A percentile compares a stretch with the other conserved stretches of the same genome.
Evolutionary conservation across 2,888 invertebrate genomes (phyloP).

Genomic region (Pardosa pseudoannulata): DNA sequence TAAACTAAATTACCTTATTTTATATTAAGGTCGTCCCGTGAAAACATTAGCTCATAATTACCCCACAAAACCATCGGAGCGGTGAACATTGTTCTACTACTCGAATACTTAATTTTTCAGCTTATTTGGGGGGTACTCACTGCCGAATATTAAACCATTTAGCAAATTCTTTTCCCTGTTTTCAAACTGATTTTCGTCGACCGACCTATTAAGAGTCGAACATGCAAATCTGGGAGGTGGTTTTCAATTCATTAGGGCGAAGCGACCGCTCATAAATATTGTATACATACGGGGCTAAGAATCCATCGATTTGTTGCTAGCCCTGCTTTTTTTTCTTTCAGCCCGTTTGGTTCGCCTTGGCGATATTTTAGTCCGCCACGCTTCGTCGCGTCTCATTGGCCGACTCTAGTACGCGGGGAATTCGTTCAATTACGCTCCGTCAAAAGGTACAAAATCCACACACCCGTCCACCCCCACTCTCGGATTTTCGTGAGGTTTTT

Average conservation of each 20-base stretch:
- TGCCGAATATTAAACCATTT: no score
- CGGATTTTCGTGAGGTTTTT: not conserved
- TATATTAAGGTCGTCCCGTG: no score
- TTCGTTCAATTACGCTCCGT: slow-evolving; percentile 28
- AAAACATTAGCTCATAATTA: no score
- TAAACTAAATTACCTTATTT: no score
- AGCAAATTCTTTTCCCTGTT: no score
- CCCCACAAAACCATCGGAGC: no score
- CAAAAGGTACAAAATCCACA: no score
- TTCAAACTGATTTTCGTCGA: no score
- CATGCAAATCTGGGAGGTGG: not conserved
- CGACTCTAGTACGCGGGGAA: not conserved
- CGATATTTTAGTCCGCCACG: slow-evolving; percentile 22
- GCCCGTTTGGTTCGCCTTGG: slow-evolving; percentile 28
- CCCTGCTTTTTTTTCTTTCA: no score
- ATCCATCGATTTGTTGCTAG: slow-evolving; percentile 40
- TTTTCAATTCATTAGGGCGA: slow-evolving; percentile 19
- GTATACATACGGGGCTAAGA: slow-evolving; percentile 37
- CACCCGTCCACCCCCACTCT: not conserved
- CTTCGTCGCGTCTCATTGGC: slow-evolving; percentile 34
- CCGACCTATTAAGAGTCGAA: not conserved
- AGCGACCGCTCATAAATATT: slow-evolving; percentile 35
- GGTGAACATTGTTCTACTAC: no score
- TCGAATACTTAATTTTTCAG: no score
- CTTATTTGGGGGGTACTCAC: no score